Conservation (phyloP, 2,888 invertebrate genomes). For the Mimachlamys varia region DNA sequence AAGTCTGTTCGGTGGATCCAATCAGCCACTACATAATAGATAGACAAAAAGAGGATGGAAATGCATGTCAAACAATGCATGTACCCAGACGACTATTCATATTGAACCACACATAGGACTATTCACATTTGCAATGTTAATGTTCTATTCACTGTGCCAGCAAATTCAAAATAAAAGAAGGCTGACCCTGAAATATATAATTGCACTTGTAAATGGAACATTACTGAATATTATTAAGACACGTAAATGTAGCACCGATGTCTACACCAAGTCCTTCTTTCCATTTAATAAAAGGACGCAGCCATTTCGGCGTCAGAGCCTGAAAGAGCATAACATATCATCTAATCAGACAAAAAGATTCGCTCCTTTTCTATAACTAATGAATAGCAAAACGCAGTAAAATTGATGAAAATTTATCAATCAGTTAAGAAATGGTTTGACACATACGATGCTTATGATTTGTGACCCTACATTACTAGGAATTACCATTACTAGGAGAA, state of each 20-base stretch:
- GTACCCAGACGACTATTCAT: not conserved
- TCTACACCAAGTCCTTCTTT: not conserved
- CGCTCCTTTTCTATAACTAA: slow-evolving; percentile 31
- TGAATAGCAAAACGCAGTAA: slow-evolving; percentile 34
- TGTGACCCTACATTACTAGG: slow-evolving; percentile 25
- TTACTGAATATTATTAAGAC: not conserved
- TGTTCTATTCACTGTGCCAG: not conserved
- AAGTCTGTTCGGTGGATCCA: not conserved
- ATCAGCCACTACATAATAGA: not conserved
- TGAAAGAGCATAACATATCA: slow-evolving; percentile 14
- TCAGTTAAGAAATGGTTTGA: slow-evolving; percentile 31
- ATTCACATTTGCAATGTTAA: not conserved
- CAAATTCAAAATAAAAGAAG: not conserved
- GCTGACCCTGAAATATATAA: not conserved
- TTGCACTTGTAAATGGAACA: not conserved
- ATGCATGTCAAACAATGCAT: not conserved
- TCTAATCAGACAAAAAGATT: slow-evolving; percentile 9
- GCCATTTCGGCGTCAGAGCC: not conserved
- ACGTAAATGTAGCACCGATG: not conserved
- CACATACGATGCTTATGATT: slow-evolving; percentile 23
- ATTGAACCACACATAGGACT: not conserved
- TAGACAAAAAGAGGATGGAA: not conserved
- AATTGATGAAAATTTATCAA: slow-evolving; percentile 32
- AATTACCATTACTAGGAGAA: slow-evolving; percentile 36
- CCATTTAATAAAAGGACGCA: slow-evolving; percentile 7